Percentiles rank a stretch among this genome's conserved stretches.
These are phyloP conservation scores for Malacoraja senta DNA, from an alignment of 2,797 vertebrate genomes.

Conservation along the genomic window DNA sequence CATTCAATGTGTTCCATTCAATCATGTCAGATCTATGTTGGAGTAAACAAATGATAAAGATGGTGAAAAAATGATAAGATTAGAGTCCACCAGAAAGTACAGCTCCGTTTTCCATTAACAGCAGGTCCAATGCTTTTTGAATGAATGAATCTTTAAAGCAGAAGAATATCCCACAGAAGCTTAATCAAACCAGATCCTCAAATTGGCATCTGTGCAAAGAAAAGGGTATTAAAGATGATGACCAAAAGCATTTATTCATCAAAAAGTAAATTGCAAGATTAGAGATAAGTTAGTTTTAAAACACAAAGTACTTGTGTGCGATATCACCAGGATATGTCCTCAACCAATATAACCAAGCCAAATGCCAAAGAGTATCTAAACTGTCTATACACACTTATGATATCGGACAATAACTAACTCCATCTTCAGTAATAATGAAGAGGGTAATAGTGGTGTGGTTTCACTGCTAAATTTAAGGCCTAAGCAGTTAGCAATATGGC, in stretches of 20 bases:
- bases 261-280: no score
- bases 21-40: neutral
- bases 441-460: neutral
- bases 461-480: neutral
- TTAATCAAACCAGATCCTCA: neutral
- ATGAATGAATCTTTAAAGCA: neutral
- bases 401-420: no score
- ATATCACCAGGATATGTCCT: no score
- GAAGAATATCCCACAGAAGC: neutral
- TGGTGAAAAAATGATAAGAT: neutral
- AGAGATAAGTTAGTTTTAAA: no score
- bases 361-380: no score
- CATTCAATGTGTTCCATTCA: constrained; percentile 22
- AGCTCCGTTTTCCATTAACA: neutral
- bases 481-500: no score
- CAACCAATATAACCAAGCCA: no score
- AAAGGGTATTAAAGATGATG: neutral
- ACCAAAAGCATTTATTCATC: neutral
- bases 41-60: constrained; percentile 25
- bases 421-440: neutral
- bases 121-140: neutral
- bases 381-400: no score
- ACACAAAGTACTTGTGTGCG: no score
- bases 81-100: neutral
- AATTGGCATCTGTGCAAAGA: neutral